These are phyloP conservation scores for Dusona sp. DNA, from an alignment of 2,888 invertebrate species.

Conservation along the genomic window DNA sequence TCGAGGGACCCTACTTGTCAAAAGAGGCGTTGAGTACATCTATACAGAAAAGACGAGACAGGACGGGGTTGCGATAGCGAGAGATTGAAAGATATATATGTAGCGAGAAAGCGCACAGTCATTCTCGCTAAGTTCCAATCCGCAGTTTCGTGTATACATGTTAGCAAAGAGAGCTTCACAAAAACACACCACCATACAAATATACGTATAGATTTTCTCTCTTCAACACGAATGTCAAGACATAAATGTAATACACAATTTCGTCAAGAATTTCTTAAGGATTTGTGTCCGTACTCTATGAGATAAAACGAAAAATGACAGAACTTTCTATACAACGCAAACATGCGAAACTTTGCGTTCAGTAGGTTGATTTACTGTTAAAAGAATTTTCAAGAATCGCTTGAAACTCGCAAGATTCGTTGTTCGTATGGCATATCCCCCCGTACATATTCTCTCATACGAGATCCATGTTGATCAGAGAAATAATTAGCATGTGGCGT, in stretches of 20 bases:
- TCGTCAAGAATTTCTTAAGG: conserved; percentile 55
- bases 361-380: not conserved
- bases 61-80: conserved; percentile 28
- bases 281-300: conserved; percentile 14
- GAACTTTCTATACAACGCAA: conserved; percentile 27
- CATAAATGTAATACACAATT: conserved; percentile 43
- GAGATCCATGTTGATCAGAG: not conserved
- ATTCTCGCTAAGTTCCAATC: conserved; percentile 65
- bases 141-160: conserved; percentile 16
- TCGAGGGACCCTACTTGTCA: conserved; percentile 65
- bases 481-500: conserved; percentile 62
- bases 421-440: not conserved
- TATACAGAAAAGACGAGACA: conserved; percentile 28
- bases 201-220: conserved; percentile 6
- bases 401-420: not conserved
- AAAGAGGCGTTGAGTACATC: conserved; percentile 60
- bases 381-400: not conserved
- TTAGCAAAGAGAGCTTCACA: conserved; percentile 21
- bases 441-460: not conserved
- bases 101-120: conserved; percentile 65
- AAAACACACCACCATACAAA: not conserved
- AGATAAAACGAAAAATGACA: conserved; percentile 44
- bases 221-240: conserved; percentile 5
- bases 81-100: conserved; percentile 12
- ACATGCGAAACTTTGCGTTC: not conserved